phyloP scores from a whole-genome alignment of 2,113 vertebrate species.

The Myiagra hebetior region DNA sequence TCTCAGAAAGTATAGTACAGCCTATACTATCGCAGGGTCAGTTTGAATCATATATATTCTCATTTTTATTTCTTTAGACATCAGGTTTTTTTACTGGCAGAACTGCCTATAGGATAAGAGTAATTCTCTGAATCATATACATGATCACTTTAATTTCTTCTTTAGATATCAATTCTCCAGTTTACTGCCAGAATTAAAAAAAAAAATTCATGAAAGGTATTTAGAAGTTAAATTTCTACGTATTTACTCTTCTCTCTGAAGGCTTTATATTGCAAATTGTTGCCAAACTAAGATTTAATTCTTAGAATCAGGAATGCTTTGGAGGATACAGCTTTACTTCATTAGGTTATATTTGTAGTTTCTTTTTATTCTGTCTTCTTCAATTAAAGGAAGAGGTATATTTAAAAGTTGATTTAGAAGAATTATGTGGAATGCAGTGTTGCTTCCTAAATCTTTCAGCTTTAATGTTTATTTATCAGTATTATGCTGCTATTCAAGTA shows the following conservation, averaged over 20 bases:
- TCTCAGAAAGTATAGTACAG: not conserved
- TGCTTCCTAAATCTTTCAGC: not conserved
- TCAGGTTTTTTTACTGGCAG: not conserved
- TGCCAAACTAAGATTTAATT: not conserved
- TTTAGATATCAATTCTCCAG: not conserved
- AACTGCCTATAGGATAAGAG: not conserved
- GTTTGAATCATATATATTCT: not conserved
- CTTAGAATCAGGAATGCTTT: not conserved
- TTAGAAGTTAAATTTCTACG: not conserved
- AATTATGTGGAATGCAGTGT: not conserved
- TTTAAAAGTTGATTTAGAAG: not conserved
- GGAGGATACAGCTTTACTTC: not conserved
- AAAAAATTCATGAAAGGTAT: not conserved
- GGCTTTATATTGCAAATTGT: not conserved
- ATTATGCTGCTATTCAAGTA: not conserved
- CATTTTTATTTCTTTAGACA: not conserved
- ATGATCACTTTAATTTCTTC: not conserved
- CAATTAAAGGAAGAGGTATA: not conserved
- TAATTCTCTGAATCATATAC: not conserved
- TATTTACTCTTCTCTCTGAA: not conserved
- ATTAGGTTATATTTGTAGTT: not conserved
- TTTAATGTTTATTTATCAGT: not conserved
- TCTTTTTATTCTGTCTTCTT: not conserved
- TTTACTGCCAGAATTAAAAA: not conserved
- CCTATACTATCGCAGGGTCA: not conserved